Evolutionary conservation across 2,113 vertebrate species (phyloP), one percentile per base, ranked within the genome.

Genomic region (Zapornia atra): DNA sequence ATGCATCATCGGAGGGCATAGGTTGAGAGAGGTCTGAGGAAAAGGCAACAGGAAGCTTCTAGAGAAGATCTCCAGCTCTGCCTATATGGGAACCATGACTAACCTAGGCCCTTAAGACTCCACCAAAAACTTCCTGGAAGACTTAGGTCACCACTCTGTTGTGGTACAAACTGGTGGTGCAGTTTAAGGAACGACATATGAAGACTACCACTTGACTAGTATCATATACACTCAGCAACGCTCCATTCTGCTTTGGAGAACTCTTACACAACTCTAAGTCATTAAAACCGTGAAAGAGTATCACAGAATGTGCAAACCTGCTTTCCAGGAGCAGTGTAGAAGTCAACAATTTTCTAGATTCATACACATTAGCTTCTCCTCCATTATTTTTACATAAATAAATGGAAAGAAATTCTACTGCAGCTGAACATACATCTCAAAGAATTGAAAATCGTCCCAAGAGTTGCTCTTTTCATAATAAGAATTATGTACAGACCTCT

Each of bases 401-500:
- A 88, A 69, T 19, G 48, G 15, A 29, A 87, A 82, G 69, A 63
- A 84, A 29, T 11, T 70, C 51, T 28, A 61, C 24, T 46, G 40
- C 46, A 61, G 26, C 24, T n/a, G 25, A 94, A 34, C 4, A 13
- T 31, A 31, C 42, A 69, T 13, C 42, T 91, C 42, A 12, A 60
- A 82, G 59, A 21, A 44, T 0, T 72, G 61, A 72, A 86, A 94
- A 54, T 4, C 42, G 85, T 2, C 61, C 75, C 59, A 21, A 65
- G 50, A 88, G 73, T 11, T n/a, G 29, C 33, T 44, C 38, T 86
- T 63, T 61, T 50, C 70, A 76, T 73, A 87, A 44, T 46, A 83
- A 93, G 38, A 26, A 92, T 20, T 26, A n/a, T 66, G 97, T 96
- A 99, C 96, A 91, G 77, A 97, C 99, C 99, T 99, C 99, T 44